These are phyloP conservation scores for Homarus gammarus DNA, from an alignment of 2,888 invertebrate species.

Conservation along the genomic window DNA sequence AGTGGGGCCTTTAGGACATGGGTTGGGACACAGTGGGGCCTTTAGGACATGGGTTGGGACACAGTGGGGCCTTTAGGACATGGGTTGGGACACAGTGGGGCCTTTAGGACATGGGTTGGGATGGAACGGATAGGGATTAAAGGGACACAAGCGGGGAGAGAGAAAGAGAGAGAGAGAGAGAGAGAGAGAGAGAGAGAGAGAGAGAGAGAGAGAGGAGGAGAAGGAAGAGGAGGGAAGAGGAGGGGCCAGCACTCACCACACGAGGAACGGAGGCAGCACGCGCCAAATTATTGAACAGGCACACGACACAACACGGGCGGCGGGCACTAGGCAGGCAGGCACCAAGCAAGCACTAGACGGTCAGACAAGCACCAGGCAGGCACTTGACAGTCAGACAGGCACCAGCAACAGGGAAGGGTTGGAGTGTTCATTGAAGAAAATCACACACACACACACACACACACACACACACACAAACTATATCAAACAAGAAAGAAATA, in stretches of 20 bases:
- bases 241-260: not conserved
- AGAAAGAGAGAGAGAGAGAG: slow-evolving; percentile 21
- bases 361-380: not conserved
- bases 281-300: not conserved
- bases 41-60: too few species aligned
- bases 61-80: too few species aligned
- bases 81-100: too few species aligned
- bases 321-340: not conserved
- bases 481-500: too few species aligned
- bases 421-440: too few species aligned
- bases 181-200: slow-evolving; percentile 6
- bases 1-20: too few species aligned
- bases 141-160: slow-evolving; percentile 6
- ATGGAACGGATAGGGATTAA: not conserved
- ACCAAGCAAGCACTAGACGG: too few species aligned
- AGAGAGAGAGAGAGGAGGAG: not conserved
- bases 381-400: not conserved
- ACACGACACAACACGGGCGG: not conserved
- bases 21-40: too few species aligned
- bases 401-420: too few species aligned
- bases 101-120: too few species aligned
- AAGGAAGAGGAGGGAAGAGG: slow-evolving; percentile 6
- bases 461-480: too few species aligned
- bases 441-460: too few species aligned
- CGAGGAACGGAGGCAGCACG: not conserved